These are phyloP conservation scores for Beroe forskalii DNA, from an alignment of 37 sponge, comb jelly and placozoan genomes.

Conservation along the genomic window DNA sequence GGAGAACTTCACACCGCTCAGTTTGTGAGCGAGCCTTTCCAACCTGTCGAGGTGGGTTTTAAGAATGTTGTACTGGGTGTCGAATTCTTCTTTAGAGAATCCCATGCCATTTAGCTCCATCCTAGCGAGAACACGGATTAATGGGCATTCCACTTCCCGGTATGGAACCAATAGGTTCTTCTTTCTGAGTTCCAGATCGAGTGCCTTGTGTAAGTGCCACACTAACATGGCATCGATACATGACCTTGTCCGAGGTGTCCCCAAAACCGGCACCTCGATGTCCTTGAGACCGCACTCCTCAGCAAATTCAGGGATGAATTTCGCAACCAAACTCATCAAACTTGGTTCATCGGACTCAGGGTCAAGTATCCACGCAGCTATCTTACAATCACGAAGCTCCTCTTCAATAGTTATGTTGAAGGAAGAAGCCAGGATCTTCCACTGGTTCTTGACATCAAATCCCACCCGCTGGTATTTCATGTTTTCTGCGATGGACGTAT, in stretches of 20 bases:
- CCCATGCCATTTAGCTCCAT: conserved; percentile 93
- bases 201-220: conserved; percentile 69
- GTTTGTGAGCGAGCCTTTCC: conserved; percentile 74
- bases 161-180: conserved; percentile 76
- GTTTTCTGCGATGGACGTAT: not conserved
- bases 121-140: conserved; percentile 72
- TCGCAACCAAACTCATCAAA: conserved; percentile 72
- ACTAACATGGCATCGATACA: conserved; percentile 75
- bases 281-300: conserved; percentile 21
- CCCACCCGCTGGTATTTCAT: conserved; percentile 67
- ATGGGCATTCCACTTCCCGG: conserved; percentile 80
- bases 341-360: conserved; percentile 81
- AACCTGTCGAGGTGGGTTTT: conserved; percentile 71
- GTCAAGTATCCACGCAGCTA: conserved; percentile 88
- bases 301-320: conserved; percentile 75
- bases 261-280: not conserved
- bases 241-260: conserved; percentile 70
- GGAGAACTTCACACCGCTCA: conserved; percentile 75
- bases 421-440: conserved; percentile 69
- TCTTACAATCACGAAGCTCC: conserved; percentile 71
- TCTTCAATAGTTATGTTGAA: conserved; percentile 42
- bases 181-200: conserved; percentile 70
- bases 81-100: conserved; percentile 72
- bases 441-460: conserved; percentile 78
- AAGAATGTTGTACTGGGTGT: conserved; percentile 64